A percentile compares a stretch with the other conserved stretches of the same genome.
Evolutionary conservation across 2,113 vertebrate genomes (phyloP).

Genomic region (Poicephalus meyeri): DNA sequence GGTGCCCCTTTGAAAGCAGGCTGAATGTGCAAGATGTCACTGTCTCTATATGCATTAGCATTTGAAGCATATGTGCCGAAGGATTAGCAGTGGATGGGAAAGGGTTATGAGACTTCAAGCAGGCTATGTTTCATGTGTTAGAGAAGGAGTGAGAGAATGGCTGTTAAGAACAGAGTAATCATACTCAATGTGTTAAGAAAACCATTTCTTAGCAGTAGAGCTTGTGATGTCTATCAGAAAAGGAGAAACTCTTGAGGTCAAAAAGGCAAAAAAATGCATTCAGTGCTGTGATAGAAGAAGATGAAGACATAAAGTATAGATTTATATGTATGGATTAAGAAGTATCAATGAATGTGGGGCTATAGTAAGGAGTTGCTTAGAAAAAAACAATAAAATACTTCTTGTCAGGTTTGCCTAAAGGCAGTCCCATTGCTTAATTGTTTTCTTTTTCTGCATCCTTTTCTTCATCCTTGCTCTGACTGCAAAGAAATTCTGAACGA

Average conservation of each 20-base stretch:
- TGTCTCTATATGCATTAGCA: not conserved
- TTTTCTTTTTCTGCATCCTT: not conserved
- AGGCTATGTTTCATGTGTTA: not conserved
- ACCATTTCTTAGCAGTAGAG: not conserved
- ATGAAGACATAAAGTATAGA: not conserved
- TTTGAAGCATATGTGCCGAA: not conserved
- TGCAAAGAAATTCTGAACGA: not conserved
- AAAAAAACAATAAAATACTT: not conserved
- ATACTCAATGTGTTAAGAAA: not conserved
- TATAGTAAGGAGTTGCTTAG: not conserved
- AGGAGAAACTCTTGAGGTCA: not conserved
- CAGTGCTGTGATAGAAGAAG: not conserved
- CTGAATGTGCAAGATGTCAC: not conserved
- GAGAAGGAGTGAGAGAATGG: not conserved
- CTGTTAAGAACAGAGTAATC: conserved; percentile 9
- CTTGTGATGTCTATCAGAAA: conserved; percentile 5
- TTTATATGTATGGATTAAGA: not conserved
- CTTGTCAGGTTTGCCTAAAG: not conserved
- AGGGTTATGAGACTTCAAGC: not conserved
- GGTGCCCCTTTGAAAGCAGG: not conserved
- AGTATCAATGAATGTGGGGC: not conserved
- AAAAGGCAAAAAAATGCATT: not conserved
- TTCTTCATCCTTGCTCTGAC: not conserved
- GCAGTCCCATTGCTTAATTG: not conserved
- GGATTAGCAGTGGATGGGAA: not conserved